These are phyloP conservation scores for Oryzias celebensis DNA, from an alignment of 2,113 vertebrate species.

Conservation along the genomic window DNA sequence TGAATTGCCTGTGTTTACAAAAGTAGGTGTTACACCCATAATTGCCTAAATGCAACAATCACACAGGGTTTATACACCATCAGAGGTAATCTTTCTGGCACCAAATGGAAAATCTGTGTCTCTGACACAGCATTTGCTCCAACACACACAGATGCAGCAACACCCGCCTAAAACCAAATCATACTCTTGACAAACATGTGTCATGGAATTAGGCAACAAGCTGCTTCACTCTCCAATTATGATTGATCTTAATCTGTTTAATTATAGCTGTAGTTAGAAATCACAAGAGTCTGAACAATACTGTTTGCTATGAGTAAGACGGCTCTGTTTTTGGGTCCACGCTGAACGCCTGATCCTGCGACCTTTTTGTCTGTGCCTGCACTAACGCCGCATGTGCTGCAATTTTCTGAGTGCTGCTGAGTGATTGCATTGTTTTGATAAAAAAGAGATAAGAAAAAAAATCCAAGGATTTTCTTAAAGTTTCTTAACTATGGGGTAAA, in stretches of 20 bases:
- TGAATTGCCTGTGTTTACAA: neutral
- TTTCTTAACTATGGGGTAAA: too few relatives aligned
- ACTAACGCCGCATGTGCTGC: too few relatives aligned
- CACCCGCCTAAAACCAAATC: too few relatives aligned
- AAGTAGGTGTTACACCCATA: neutral
- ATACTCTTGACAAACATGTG: neutral
- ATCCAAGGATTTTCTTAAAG: too few relatives aligned
- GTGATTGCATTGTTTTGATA: too few relatives aligned
- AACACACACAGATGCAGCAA: neutral
- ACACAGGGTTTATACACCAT: neutral
- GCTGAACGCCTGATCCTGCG: too few relatives aligned
- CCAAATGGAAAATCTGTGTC: neutral
- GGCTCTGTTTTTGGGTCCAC: too few relatives aligned
- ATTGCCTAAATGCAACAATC: neutral
- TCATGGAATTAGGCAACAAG: neutral
- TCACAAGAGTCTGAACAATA: neutral
- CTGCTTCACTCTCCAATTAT: neutral
- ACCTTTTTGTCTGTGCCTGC: too few relatives aligned
- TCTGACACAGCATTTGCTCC: neutral
- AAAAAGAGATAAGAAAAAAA: too few relatives aligned
- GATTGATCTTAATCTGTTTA: neutral
- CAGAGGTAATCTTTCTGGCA: constrained; percentile 3
- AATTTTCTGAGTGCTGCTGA: too few relatives aligned
- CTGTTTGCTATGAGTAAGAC: neutral
- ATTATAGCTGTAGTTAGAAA: neutral